Conservation (phyloP, 2,797 vertebrate species). For the Helicolenus hilgendorfi region DNA sequence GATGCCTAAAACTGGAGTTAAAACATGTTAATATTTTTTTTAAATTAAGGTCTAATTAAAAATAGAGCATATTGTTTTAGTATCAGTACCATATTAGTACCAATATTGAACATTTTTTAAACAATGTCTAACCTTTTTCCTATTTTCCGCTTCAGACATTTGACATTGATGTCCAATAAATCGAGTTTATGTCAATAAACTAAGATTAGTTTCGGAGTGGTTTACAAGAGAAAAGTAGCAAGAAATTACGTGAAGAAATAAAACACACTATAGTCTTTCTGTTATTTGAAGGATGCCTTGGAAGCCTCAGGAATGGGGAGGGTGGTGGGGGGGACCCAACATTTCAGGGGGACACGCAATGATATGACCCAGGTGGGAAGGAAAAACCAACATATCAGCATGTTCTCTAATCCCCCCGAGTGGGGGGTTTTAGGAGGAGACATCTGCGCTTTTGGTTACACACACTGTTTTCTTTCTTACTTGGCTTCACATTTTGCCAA, state of each 20-base stretch:
- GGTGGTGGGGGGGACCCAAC: neutral
- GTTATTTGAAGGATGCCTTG: conserved; percentile 45
- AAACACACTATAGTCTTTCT: conserved; percentile 4
- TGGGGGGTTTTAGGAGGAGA: conserved; percentile 34
- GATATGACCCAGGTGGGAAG: conserved; percentile 74
- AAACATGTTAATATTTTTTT: neutral
- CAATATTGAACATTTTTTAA: neutral
- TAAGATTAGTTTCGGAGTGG: neutral
- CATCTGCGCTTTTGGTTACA: conserved; percentile 64
- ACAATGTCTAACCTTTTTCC: neutral
- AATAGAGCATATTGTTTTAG: neutral
- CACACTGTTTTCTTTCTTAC: conserved; percentile 65
- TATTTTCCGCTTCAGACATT: neutral
- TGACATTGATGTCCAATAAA: neutral
- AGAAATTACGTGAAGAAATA: conserved; percentile 8
- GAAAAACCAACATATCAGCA: conserved; percentile 63
- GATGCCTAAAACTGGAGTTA: neutral
- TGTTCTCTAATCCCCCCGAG: conserved; percentile 53
- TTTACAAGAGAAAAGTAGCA: neutral
- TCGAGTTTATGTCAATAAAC: neutral
- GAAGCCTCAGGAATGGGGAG: conserved; percentile 3
- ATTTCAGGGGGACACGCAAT: conserved; percentile 56
- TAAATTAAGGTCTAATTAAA: neutral
- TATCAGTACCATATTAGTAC: neutral
- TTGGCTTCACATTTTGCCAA: conserved; percentile 54